phyloP scores from a whole-genome alignment of 2,888 invertebrate species.

The Malthinus flaveolus region DNA sequence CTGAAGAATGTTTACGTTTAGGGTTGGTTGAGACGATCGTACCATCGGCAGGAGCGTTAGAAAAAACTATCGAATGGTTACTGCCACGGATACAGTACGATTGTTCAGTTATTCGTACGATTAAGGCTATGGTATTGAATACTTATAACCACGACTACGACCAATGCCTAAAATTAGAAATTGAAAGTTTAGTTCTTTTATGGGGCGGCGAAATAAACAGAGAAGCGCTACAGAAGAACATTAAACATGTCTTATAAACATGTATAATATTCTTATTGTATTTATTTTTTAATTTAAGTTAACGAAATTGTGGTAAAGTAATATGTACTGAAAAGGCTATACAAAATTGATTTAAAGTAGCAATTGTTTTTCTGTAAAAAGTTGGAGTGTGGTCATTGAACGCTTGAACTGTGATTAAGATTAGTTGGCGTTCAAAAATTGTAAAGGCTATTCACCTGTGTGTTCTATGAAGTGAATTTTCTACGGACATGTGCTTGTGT shows the following conservation, averaged over 20 bases:
- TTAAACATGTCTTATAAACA: constrained; percentile 41
- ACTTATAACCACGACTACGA: constrained; percentile 24
- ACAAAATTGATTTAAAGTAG: too few relatives aligned
- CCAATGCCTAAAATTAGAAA: constrained; percentile 37
- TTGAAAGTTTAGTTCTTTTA: constrained; percentile 38
- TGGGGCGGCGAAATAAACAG: constrained; percentile 45
- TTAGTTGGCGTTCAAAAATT: too few relatives aligned
- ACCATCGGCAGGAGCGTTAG: constrained; percentile 30
- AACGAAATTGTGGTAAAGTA: too few relatives aligned
- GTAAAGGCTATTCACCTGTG: too few relatives aligned
- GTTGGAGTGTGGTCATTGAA: too few relatives aligned
- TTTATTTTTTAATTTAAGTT: too few relatives aligned
- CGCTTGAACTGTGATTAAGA: too few relatives aligned
- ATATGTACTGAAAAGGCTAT: too few relatives aligned
- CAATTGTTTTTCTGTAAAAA: too few relatives aligned
- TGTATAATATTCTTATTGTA: too few relatives aligned
- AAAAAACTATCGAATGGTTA: constrained; percentile 41
- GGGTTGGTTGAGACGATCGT: constrained; percentile 42
- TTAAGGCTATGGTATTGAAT: constrained; percentile 37
- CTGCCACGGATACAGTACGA: constrained; percentile 37
- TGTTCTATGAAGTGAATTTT: too few relatives aligned
- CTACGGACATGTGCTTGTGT: too few relatives aligned
- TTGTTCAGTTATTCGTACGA: constrained; percentile 37
- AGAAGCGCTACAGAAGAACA: constrained; percentile 38
- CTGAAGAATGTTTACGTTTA: constrained; percentile 41